A percentile compares a stretch with the other conserved stretches of the same genome.
These are phyloP conservation scores for Pelusios castaneus DNA, from an alignment of 2,113 vertebrate species.

Conservation along the genomic window DNA sequence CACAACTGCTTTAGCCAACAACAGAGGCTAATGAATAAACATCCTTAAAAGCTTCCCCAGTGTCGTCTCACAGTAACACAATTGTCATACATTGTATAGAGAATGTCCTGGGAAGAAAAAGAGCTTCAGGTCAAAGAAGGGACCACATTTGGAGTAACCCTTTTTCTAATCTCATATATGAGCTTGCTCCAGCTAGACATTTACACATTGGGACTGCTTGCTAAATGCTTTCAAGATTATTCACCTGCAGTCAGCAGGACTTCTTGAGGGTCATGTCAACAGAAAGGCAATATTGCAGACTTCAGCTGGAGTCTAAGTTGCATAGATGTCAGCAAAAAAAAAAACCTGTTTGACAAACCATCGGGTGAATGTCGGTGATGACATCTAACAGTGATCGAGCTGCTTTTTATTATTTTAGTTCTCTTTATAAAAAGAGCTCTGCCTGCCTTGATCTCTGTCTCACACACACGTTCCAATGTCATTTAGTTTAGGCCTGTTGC, in stretches of 20 bases:
- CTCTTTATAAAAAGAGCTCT: background rate
- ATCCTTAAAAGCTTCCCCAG: background rate
- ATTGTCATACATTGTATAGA: background rate
- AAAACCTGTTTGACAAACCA: background rate
- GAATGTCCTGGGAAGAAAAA: background rate
- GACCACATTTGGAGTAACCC: background rate
- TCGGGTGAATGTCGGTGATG: background rate
- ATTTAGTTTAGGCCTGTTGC: background rate
- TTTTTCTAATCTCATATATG: background rate
- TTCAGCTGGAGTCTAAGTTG: background rate
- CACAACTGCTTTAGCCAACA: background rate
- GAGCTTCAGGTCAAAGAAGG: background rate
- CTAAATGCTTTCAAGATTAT: background rate
- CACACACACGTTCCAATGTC: background rate
- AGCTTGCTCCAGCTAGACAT: background rate
- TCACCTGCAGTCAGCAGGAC: background rate
- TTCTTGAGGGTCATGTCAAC: background rate
- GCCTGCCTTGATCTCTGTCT: background rate
- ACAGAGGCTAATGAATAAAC: background rate
- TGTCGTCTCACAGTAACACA: rapidly evolving
- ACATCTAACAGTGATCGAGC: background rate
- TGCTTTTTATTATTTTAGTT: background rate
- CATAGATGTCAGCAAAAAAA: background rate
- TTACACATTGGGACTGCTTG: background rate
- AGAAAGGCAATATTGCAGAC: background rate